These are phyloP conservation scores for Pachypanchax playfairii DNA, from an alignment of 2,113 vertebrate species.

Conservation along the genomic window DNA sequence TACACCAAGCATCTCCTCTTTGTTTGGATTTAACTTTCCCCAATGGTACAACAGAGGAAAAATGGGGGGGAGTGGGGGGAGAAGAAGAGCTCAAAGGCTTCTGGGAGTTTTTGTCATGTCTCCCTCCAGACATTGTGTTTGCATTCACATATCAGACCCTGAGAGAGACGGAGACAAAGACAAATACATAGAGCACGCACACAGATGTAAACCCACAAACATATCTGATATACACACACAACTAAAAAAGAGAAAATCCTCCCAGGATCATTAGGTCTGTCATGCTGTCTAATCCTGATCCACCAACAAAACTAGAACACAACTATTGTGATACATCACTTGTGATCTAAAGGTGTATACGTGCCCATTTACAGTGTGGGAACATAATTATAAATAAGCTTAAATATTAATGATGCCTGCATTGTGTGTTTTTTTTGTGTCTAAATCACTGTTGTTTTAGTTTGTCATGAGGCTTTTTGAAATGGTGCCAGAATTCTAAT, in stretches of 20 bases:
- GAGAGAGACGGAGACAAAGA: conserved; percentile 75
- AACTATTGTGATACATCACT: conserved; percentile 63
- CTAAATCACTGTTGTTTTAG: conserved; percentile 68
- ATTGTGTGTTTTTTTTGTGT: conserved; percentile 52
- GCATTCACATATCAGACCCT: conserved; percentile 81
- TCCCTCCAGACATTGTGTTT: conserved; percentile 82
- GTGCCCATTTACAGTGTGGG: conserved; percentile 67
- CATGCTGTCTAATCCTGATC: conserved; percentile 77
- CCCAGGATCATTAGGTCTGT: conserved; percentile 78
- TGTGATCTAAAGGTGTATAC: conserved; percentile 70
- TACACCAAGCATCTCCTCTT: conserved; percentile 70
- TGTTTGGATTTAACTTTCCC: conserved; percentile 83
- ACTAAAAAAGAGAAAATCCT: conserved; percentile 69
- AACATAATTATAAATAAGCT: conserved; percentile 74
- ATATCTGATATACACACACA: conserved; percentile 33
- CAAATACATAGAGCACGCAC: conserved; percentile 71
- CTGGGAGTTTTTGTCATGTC: conserved; percentile 84
- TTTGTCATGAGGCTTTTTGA: conserved; percentile 64
- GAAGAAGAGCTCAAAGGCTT: conserved; percentile 80
- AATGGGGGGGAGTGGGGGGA: conserved; percentile 65
- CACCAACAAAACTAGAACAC: conserved; percentile 76
- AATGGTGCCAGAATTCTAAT: conserved; percentile 70
- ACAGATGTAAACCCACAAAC: conserved; percentile 58
- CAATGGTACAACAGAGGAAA: conserved; percentile 75
- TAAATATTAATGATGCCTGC: conserved; percentile 75